A percentile compares a stretch with the other conserved stretches of the same genome.
phyloP scores from a whole-genome alignment of 2,888 invertebrate genomes.

The Eubasilissa splendida region DNA sequence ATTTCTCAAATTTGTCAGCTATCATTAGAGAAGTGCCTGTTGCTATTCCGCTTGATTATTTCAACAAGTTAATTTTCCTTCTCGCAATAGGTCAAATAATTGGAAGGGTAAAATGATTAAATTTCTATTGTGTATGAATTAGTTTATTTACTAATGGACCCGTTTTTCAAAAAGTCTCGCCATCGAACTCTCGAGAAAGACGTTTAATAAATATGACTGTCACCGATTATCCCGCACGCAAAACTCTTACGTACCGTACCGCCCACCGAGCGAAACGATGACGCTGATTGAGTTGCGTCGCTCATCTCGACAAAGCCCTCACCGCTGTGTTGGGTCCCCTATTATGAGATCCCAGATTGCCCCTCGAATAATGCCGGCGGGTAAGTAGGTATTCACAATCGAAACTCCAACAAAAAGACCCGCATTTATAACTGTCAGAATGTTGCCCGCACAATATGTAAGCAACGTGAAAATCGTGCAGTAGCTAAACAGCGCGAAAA shows the following conservation, averaged over 20 bases:
- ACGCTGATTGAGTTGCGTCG: constrained; percentile 6
- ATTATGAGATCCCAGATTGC: neutral
- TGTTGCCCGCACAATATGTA: constrained; percentile 19
- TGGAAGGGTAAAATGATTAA: no score
- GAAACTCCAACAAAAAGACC: constrained; percentile 36
- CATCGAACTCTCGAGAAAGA: neutral
- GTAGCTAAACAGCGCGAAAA: no score
- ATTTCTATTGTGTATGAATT: neutral
- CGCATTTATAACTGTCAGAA: constrained; percentile 44
- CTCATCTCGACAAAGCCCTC: constrained; percentile 3
- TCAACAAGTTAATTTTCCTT: no score
- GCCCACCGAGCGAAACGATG: neutral
- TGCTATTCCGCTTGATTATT: no score
- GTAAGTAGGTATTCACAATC: neutral
- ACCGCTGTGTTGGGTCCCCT: neutral
- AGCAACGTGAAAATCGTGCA: neutral
- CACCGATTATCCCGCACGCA: neutral
- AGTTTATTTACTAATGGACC: neutral
- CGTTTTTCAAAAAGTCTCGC: neutral
- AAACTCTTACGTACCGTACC: neutral
- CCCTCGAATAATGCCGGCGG: neutral
- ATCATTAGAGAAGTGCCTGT: no score
- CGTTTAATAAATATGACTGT: neutral
- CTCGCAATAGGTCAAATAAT: no score
- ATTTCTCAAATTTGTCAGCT: no score